Evolutionary conservation across 1,140 invertebrate species (phyloP), one percentile per base, ranked within the genome.

Genomic region (Frieseomelitta varia): DNA sequence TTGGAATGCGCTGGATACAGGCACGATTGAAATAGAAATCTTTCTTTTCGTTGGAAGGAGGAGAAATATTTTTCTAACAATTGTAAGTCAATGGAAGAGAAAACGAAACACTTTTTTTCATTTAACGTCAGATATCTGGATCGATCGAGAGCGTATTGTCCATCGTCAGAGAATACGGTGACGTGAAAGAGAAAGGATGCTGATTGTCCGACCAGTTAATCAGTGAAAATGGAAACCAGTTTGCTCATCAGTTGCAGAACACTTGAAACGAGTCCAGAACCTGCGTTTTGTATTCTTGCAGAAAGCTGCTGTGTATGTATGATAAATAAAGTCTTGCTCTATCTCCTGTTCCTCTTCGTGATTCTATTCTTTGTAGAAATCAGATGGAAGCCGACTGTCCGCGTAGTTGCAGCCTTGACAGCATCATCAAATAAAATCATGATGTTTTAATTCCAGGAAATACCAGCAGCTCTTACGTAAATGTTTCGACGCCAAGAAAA

Each of bases 41-140:
- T 47, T 47, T 8, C 6, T 8, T 10, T 0, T n/a, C n/a, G n/a
- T n/a, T 47, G 39, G 8, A 47, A 47, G 0, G 39, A 0, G 39
- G 39, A 39, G 4, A 39, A 47, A 47, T 47, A 11, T 8, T 47
- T 47, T 47, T 6, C 39, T 47, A 47, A 47, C 8, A 47, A 8
- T 47, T 47, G 39, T 0, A 47, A 47, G 24, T 12, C 10, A 63
- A 27, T 63, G 17, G 17, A 34, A 14, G 14, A 24, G 0, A 2
- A 39, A 21, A n/a, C 14, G 4, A 68, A 65, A 51, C 30, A 2
- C 15, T 47, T 0, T 14, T 30, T 67, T 72, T n/a, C n/a, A 30
- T 68, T 53, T 65, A 74, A 79, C 56, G 34, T 39, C 58, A 92
- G 90, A 30, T 87, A 51, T 88, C 85, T 15, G 90, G 90, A 69